A percentile compares a stretch with the other conserved stretches of the same genome.
phyloP scores from a whole-genome alignment of 1,140 invertebrate species.

The Lordiphosa clarofinis region DNA sequence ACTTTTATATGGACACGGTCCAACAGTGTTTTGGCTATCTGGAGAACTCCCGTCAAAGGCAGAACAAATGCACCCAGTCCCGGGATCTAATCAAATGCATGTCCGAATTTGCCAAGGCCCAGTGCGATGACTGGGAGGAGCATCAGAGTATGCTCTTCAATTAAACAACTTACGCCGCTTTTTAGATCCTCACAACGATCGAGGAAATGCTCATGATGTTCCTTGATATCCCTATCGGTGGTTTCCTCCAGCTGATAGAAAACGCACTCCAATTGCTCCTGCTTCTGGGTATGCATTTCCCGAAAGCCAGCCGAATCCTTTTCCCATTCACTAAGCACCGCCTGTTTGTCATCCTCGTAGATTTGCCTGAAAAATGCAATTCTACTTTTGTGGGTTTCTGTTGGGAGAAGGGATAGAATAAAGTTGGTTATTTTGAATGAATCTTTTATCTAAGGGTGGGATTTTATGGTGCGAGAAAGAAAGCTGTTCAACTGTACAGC shows the following conservation, averaged over 20 bases:
- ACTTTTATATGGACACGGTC: conserved; percentile 82
- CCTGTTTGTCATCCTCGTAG: conserved; percentile 81
- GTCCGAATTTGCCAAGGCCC: conserved; percentile 81
- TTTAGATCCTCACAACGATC: conserved; percentile 80
- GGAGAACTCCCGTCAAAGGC: conserved; percentile 78
- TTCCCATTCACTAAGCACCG: conserved; percentile 80
- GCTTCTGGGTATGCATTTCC: conserved; percentile 75
- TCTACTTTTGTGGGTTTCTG: conserved; percentile 80
- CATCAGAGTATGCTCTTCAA: conserved; percentile 60
- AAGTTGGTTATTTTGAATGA: neutral
- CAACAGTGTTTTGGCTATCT: conserved; percentile 82
- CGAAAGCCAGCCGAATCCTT: conserved; percentile 78
- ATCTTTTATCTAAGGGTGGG: no score
- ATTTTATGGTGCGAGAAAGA: no score
- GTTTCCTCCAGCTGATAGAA: conserved; percentile 68
- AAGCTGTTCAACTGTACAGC: no score
- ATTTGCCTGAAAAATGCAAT: conserved; percentile 81
- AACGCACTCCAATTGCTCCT: conserved; percentile 68
- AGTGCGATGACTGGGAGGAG: conserved; percentile 82
- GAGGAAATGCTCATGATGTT: conserved; percentile 71
- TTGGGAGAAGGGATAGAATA: neutral
- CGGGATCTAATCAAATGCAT: conserved; percentile 81
- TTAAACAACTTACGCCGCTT: conserved; percentile 79
- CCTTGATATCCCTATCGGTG: conserved; percentile 39
- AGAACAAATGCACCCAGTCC: conserved; percentile 81